A percentile compares a stretch with the other conserved stretches of the same genome.
These are phyloP conservation scores for Drepana falcataria DNA, from an alignment of 2,888 invertebrate genomes.

Conservation along the genomic window DNA sequence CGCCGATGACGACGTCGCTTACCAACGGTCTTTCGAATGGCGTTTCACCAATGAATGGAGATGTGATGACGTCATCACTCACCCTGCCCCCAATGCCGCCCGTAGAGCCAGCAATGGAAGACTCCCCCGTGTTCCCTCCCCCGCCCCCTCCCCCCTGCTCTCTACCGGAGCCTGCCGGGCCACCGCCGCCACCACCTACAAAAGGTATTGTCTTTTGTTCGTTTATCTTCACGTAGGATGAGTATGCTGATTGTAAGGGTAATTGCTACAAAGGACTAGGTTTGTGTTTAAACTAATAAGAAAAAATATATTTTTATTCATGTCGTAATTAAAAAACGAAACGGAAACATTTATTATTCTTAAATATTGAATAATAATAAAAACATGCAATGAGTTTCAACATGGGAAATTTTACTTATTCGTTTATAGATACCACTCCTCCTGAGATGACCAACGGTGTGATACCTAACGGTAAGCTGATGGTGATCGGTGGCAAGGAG, in stretches of 20 bases:
- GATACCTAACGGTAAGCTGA: slow-evolving; percentile 73
- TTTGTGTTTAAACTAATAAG: no score
- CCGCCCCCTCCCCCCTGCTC: slow-evolving; percentile 68
- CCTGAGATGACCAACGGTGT: slow-evolving; percentile 67
- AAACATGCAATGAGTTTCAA: no score
- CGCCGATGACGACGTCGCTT: slow-evolving; percentile 24
- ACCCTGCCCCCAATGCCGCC: slow-evolving; percentile 54
- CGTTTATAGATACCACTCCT: slow-evolving; percentile 57
- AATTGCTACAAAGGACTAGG: no score
- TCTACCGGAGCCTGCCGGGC: slow-evolving; percentile 87
- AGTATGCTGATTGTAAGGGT: no score
- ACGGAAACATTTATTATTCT: no score
- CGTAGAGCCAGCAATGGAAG: slow-evolving; percentile 28
- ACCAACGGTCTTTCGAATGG: slow-evolving; percentile 12
- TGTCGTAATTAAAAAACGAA: no score
- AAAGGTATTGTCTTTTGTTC: slow-evolving; percentile 39
- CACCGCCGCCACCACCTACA: slow-evolving; percentile 83
- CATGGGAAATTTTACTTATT: no score
- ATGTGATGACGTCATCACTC: slow-evolving; percentile 47
- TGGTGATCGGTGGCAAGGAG: slow-evolving; percentile 76
- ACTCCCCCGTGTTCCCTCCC: slow-evolving; percentile 58
- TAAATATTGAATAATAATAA: no score
- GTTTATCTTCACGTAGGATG: no score
- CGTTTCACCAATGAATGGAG: slow-evolving; percentile 30
- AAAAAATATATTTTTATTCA: no score